Evolutionary conservation across 2,888 invertebrate genomes (phyloP), one percentile per base, ranked within the genome.

Genomic region (Cinara cedri): DNA sequence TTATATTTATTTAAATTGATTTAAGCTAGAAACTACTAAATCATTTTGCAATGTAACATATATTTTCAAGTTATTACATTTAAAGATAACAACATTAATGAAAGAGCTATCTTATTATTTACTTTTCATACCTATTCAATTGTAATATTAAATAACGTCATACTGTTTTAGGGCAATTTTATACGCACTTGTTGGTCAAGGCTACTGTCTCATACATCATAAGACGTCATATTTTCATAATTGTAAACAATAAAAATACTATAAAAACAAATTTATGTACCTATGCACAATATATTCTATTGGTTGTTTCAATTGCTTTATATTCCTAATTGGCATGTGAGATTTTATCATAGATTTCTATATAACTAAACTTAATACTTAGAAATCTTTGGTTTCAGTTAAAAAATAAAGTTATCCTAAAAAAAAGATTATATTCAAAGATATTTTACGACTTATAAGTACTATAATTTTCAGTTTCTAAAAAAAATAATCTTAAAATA

Each of bases 141-240:
- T 24, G 0, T 13, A n/a, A 19, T 54, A 3, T n/a, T 72, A 34
- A 14, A 42, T 54, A 68, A 76, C 68, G 46, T 76, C 57, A 76
- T n/a, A n/a, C n/a, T n/a, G n/a, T 76, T 66, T 57, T 44, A 63
- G 46, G 14, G 19, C 11, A 46, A 66, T 68, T 68, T 14, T 26
- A 11, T 68, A 76, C 46, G 66, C 57, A 57, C 34, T 16, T 46
- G 34, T 76, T 76, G 57, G n/a, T 68, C 76, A 76, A 76, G 76
- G 76, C 21, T 75, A 76, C 19, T 65, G 14, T 24, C 46, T 74
- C n/a, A 55, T 54, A 54, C 63, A 57, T 66, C 66, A 76, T 66
- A 19, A 66, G 46, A 21, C 14, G 4, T 57, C 9, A 21, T 76
- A 57, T 76, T 76, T 68, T 14, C 65, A 2, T 76, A 68, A 76